These are phyloP conservation scores for Ceuthmochares aereus DNA, from an alignment of 2,113 vertebrate genomes.

Conservation along the genomic window DNA sequence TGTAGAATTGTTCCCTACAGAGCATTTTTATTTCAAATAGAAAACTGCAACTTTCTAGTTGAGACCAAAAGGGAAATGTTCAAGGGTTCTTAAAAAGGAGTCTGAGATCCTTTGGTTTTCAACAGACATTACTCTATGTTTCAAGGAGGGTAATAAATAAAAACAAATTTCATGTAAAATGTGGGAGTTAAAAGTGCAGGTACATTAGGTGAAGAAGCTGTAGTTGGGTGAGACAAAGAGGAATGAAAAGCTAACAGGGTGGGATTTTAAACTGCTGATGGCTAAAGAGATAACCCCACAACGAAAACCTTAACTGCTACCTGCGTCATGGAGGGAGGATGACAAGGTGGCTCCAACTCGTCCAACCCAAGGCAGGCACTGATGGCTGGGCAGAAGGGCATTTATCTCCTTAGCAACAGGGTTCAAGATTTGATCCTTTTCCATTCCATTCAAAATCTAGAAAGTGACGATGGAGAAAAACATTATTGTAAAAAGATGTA, in stretches of 20 bases:
- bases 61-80: conserved; percentile 16
- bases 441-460: background rate
- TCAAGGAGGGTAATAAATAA: conserved; percentile 18
- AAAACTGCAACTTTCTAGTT: background rate
- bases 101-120: background rate
- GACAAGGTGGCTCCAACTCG: accelerated
- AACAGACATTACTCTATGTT: background rate
- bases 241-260: background rate
- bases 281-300: accelerated
- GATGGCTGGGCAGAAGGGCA: background rate
- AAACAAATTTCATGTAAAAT: background rate
- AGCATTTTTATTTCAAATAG: background rate
- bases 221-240: background rate
- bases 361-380: background rate
- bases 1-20: background rate
- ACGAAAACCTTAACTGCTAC: background rate
- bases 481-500: accelerated
- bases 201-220: background rate
- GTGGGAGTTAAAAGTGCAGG: background rate
- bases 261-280: background rate
- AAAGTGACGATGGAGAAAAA: background rate
- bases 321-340: background rate
- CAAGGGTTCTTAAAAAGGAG: background rate
- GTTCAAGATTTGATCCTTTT: background rate
- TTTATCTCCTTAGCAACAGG: background rate